phyloP scores from a whole-genome alignment of 2,797 vertebrate genomes.

The Catharus ustulatus region DNA sequence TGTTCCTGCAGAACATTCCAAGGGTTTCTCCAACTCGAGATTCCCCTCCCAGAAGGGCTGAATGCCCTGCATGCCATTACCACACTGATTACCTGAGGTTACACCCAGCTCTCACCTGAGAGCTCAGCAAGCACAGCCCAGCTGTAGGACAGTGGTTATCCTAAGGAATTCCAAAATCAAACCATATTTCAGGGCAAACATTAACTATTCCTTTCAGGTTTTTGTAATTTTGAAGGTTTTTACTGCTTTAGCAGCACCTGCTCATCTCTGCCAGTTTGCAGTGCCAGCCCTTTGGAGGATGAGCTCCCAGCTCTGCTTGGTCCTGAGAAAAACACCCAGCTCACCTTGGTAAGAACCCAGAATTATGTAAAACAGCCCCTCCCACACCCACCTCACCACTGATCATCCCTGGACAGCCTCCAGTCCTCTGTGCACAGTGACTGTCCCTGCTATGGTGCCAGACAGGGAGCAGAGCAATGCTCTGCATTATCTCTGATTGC shows the following conservation, averaged over 20 bases:
- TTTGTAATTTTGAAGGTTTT: neutral
- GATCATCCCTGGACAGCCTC: fast-evolving
- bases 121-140: neutral
- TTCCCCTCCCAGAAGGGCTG: no score
- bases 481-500: neutral
- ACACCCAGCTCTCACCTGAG: no score
- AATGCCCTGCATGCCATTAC: neutral
- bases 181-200: neutral
- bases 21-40: fast-evolving
- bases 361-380: fast-evolving
- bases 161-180: neutral
- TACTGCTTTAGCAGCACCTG: neutral
- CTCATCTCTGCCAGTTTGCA: neutral
- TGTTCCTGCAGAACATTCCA: neutral
- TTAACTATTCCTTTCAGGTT: neutral
- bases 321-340: fast-evolving
- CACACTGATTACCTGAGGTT: neutral
- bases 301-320: neutral
- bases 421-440: neutral
- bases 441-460: fast-evolving
- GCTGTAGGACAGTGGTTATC: fast-evolving
- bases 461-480: neutral
- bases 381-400: neutral
- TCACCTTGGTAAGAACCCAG: neutral
- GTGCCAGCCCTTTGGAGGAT: neutral